Percentiles rank a stretch among this genome's conserved stretches.
Conservation (phyloP, 2,797 vertebrate genomes). For the Pelobates cultripes region DNA sequence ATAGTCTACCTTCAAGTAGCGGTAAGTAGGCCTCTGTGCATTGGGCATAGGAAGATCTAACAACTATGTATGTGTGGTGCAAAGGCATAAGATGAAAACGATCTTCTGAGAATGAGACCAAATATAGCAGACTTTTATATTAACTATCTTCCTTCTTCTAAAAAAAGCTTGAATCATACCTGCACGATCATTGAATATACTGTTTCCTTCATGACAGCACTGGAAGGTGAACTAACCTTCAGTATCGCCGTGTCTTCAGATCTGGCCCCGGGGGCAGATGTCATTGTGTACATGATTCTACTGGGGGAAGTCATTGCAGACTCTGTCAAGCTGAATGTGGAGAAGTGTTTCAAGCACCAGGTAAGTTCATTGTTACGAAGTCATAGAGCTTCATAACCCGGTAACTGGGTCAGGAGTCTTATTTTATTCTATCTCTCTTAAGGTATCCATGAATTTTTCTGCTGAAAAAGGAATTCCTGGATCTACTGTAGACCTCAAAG, state of each 20-base stretch:
- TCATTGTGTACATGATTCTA: conserved; percentile 4
- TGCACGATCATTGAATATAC: too few relatives aligned
- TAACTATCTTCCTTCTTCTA: too few relatives aligned
- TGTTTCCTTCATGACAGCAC: background rate
- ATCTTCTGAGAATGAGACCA: too few relatives aligned
- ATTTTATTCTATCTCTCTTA: background rate
- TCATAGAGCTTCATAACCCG: background rate
- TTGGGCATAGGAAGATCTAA: too few relatives aligned
- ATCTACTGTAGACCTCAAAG: background rate
- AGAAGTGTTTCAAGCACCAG: conserved; percentile 30
- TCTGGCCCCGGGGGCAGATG: background rate
- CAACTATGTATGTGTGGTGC: too few relatives aligned
- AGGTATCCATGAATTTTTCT: conserved; percentile 44
- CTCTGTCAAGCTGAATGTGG: background rate
- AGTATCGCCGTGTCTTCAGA: background rate
- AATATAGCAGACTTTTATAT: too few relatives aligned
- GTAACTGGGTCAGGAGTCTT: too few relatives aligned
- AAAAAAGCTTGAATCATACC: too few relatives aligned
- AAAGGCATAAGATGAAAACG: too few relatives aligned
- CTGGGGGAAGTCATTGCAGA: background rate
- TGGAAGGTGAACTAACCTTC: conserved; percentile 5
- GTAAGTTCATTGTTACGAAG: background rate
- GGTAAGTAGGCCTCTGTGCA: conserved; percentile 6
- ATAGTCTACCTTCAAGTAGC: background rate
- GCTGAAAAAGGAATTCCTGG: conserved; percentile 22